Base-by-base conservation (phyloP, 2,113 vertebrate genomes). In the Varanus komodoensis region DNA sequence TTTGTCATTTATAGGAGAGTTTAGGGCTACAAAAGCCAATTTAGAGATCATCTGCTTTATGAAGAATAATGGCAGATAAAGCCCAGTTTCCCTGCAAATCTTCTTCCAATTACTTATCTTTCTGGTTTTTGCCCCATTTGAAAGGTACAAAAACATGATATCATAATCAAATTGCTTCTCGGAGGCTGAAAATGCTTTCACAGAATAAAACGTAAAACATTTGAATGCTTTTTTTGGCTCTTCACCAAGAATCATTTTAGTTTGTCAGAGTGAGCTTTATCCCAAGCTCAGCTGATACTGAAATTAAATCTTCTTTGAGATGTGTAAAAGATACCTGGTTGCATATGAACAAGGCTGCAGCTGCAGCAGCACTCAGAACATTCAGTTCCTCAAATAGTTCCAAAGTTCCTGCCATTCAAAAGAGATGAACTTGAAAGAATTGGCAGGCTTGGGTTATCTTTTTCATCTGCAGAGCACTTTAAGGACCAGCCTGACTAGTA, bases 141-240 rank as follows among this genome's bases (percentile, higher is more conserved):
- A 67, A 92, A 57, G 85, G 52, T 21, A 83, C 90, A 82, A 91
- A 91, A 91, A 89, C 77, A 90, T 89, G 87, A 5, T 87, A 73
- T 91, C 84, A 25, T 69, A 38, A 80, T 29, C 48, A 23, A 75
- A 34, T 80, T 8, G 48, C 48, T 52, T 80, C 64, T 88, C 78
- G 52, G 52, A 48, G 34, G 4, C 29, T 87, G 90, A 89, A 92
- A 91, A 83, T 75, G 57, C 12, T 6, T 29, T 48, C 69, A 78
- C 11, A 82, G 44, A 92, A 68, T 23, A 86, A 83, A 82, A 44
- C 1, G 54, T 54, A 54, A 54, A 57, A 90, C 44, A 77, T 17
- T 54, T 91, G 23, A 64, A 57, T 82, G 1, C 6, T 29, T 77
- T 64, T 48, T 23, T 90, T 86, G 82, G 82, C 44, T 89, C 14